Evolutionary conservation across 2,888 invertebrate genomes (phyloP).

Genomic region (Caenorhabditis afra): DNA sequence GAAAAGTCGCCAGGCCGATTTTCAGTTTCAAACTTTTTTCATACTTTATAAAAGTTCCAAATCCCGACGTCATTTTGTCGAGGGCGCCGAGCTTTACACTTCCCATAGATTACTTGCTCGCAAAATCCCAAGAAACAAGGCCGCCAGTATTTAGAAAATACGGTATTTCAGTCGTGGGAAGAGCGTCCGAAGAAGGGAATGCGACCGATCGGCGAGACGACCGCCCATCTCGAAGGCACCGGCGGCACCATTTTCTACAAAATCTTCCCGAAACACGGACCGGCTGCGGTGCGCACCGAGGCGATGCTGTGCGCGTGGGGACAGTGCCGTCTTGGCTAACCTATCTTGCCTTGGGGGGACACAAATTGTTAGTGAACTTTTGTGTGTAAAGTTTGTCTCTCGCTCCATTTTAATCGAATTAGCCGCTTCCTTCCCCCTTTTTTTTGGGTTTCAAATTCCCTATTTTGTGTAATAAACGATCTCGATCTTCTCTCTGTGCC

Average conservation of each 20-base stretch:
- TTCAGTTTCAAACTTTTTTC: too few species aligned
- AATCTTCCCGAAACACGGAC: conserved; percentile 38
- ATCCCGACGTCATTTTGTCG: too few species aligned
- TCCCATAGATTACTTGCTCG: too few species aligned
- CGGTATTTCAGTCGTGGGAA: conserved; percentile 48
- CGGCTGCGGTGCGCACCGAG: conserved; percentile 29
- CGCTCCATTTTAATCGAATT: neutral
- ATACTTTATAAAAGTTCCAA: too few species aligned
- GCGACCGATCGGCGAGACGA: conserved; percentile 29
- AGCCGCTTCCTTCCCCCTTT: neutral
- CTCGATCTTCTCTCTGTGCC: conserved; percentile 18
- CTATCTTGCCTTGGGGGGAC: too few species aligned
- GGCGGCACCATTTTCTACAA: conserved; percentile 45
- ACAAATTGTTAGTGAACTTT: conserved; percentile 2
- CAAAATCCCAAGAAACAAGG: too few species aligned
- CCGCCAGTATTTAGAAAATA: too few species aligned
- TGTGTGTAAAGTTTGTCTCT: neutral
- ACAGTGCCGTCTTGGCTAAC: conserved; percentile 36
- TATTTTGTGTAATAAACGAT: conserved; percentile 45
- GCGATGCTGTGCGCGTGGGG: conserved; percentile 50
- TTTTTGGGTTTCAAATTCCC: neutral
- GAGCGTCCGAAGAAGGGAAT: conserved; percentile 21
- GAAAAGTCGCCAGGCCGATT: too few species aligned
- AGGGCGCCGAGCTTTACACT: too few species aligned
- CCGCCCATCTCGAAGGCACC: conserved; percentile 44